Evolutionary conservation across 2,113 vertebrate genomes (phyloP).

Genomic region (Macquaria australasica): DNA sequence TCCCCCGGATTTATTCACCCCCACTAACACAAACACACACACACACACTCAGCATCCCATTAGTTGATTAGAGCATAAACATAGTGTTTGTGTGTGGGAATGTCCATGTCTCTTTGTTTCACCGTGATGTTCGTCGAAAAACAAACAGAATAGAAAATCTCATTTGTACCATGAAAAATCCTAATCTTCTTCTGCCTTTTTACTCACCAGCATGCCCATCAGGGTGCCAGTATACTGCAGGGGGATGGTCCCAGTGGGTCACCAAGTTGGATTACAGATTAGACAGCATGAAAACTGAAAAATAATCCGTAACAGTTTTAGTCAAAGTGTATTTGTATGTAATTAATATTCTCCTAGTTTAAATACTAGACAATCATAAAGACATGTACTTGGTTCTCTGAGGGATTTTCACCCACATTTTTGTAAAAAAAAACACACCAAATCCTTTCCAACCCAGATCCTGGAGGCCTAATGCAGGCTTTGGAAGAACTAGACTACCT

Average conservation of each 20-base stretch:
- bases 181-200: constrained; percentile 68
- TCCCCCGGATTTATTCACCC: constrained; percentile 58
- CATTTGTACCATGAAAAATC: constrained; percentile 31
- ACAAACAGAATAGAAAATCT: not conserved
- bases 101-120: constrained; percentile 13
- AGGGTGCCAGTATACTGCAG: constrained; percentile 15
- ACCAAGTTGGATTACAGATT: constrained; percentile 37
- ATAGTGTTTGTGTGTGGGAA: constrained; percentile 8
- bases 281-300: constrained; percentile 6
- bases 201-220: not conserved
- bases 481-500: constrained; percentile 94
- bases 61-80: constrained; percentile 54
- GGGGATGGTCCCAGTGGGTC: constrained; percentile 41
- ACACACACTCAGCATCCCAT: constrained; percentile 51
- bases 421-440: not conserved
- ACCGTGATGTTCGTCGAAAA: not conserved
- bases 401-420: not conserved
- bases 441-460: constrained; percentile 77
- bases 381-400: not conserved
- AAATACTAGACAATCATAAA: not conserved
- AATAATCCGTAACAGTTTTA: constrained; percentile 20
- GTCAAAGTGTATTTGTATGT: constrained; percentile 32
- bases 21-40: constrained; percentile 28
- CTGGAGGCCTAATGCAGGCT: constrained; percentile 93
- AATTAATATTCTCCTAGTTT: constrained; percentile 34